Conservation (phyloP, 1,140 invertebrate species). For the Diachasmimorpha longicaudata region DNA sequence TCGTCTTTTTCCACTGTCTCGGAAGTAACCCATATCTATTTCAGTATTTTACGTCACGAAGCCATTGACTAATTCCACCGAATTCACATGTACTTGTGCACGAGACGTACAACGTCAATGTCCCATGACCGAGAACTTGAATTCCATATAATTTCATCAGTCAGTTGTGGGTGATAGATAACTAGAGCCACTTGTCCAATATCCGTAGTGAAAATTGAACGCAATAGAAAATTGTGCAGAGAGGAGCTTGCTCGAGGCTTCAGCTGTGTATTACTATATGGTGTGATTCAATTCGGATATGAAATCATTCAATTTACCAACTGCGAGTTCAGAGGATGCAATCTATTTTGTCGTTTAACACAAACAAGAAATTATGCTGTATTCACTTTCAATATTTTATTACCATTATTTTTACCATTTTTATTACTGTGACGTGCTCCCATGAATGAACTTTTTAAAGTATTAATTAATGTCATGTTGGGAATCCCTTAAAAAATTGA, state of each 20-base stretch:
- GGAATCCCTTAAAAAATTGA: no score
- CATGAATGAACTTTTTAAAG: no score
- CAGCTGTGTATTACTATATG: not conserved
- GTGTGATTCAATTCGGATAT: not conserved
- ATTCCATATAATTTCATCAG: constrained; percentile 24
- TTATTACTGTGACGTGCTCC: no score
- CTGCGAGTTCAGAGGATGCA: not conserved
- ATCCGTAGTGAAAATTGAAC: constrained; percentile 34
- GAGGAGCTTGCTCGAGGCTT: not conserved
- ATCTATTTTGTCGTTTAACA: not conserved
- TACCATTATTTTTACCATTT: no score
- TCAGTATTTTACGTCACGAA: not conserved
- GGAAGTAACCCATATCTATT: constrained; percentile 4
- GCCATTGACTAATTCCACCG: not conserved
- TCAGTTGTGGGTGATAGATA: not conserved
- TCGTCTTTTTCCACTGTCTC: not conserved
- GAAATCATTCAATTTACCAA: not conserved
- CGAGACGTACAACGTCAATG: not conserved
- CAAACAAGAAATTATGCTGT: no score
- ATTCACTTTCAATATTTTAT: no score
- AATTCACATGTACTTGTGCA: not conserved
- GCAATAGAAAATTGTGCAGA: constrained; percentile 26
- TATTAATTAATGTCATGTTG: no score
- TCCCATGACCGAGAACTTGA: constrained; percentile 36
- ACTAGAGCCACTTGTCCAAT: constrained; percentile 38